Base-by-base conservation (phyloP, 2,888 invertebrate species). In the Nemurella pictetii region DNA sequence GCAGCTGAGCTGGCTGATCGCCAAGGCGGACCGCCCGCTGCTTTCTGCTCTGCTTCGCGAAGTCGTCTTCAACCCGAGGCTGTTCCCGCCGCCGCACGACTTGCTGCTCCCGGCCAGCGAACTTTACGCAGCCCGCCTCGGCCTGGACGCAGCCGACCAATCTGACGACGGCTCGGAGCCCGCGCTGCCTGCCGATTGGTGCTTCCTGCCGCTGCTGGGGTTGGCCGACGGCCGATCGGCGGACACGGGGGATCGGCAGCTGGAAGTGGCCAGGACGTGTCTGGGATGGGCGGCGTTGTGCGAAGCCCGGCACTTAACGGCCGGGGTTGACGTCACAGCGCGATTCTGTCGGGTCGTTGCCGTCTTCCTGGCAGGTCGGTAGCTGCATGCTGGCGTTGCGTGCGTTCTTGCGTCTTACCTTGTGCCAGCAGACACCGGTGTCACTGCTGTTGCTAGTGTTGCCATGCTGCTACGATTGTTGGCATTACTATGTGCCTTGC, bases 191-290 rank as follows among this genome's bases (percentile, higher is more conserved):
- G 26, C 72, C 83, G 96, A 96, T 89, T 96, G 96, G 96, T 94
- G 95, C 15, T 96, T 95, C 90, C 90, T 94, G 88, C 94, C 95
- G 32, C 92, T 96, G 85, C 90, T 95, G 4, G 90, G 92, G 85
- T 88, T 94, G 84, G 25, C 74, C 32, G 28, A 20, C 29, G 35
- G 77, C n/a, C 82, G 80, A 26, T 84, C 78, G 12, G 84, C 84
- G 15, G 25, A 82, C 0, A 75, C 83, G n/a, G n/a, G n/a, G 4
- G 84, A 82, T 5, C 77, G 81, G 0, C 82, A 81, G 26, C 32
- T 85, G 25, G 28, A 73, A 0, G 2, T 92, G 25, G 90, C 93
- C 32, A 90, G 89, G 55, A 91, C 92, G 88, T 93, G 93, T 87
- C 90, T 94, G 85, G 91, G 94, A 88, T 94, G 94, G 94, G 92